phyloP scores from a whole-genome alignment of 2,113 vertebrate genomes.

The Mustela nigripes region DNA sequence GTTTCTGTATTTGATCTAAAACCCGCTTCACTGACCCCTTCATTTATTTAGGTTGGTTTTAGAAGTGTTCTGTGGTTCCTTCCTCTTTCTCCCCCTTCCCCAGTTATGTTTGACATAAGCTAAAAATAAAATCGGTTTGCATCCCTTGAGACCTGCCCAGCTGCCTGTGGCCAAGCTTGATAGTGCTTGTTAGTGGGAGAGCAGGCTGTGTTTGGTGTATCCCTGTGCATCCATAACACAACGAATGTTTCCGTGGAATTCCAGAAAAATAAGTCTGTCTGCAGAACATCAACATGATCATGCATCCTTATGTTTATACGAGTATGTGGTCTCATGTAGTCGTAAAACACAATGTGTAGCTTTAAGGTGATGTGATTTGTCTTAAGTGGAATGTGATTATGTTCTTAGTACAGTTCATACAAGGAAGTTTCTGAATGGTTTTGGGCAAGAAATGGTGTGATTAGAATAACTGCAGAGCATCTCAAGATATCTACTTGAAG shows the following conservation, averaged over 20 bases:
- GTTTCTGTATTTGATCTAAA: background rate
- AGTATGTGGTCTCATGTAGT: fast-evolving
- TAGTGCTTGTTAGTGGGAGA: background rate
- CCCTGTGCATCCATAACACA: too few relatives aligned
- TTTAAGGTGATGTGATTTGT: fast-evolving
- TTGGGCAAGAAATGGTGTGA: background rate
- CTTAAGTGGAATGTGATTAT: background rate
- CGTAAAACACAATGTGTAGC: fast-evolving
- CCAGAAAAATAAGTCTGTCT: background rate
- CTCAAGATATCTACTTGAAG: background rate
- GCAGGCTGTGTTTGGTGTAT: too few relatives aligned
- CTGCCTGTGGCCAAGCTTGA: background rate
- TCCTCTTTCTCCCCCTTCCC: background rate
- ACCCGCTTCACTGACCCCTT: background rate
- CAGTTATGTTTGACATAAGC: background rate
- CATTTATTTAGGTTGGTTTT: background rate
- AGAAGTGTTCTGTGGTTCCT: background rate
- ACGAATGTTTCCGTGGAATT: background rate
- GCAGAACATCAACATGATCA: background rate
- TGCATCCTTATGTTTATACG: too few relatives aligned
- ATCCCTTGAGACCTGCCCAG: background rate
- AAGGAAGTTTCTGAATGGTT: background rate
- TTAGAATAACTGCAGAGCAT: background rate
- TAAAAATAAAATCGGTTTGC: conserved; percentile 47
- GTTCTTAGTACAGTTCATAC: background rate